Evolutionary conservation across 1,140 invertebrate genomes (phyloP).

Genomic region (Trypoxylus dichotomus): DNA sequence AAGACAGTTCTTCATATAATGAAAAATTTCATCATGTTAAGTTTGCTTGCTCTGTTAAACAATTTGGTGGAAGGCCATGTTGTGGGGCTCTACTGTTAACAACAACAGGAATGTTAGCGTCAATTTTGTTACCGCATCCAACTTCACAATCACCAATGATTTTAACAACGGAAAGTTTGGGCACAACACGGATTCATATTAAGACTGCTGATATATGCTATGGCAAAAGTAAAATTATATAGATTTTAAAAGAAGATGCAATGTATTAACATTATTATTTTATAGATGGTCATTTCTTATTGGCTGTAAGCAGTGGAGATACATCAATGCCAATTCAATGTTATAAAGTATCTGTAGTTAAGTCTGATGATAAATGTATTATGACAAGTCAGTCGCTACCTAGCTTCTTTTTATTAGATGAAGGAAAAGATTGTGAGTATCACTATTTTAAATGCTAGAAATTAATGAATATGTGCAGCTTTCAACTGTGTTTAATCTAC

Average conservation of each 20-base stretch:
- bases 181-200: slow-evolving; percentile 71
- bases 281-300: slow-evolving; percentile 75
- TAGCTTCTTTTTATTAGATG: slow-evolving; percentile 77
- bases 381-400: slow-evolving; percentile 75
- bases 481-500: too few relatives aligned
- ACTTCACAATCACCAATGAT: slow-evolving; percentile 50
- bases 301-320: slow-evolving; percentile 74
- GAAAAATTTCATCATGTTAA: slow-evolving; percentile 82
- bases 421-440: slow-evolving; percentile 56
- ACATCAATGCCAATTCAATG: slow-evolving; percentile 73
- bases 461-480: too few relatives aligned
- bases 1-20: slow-evolving; percentile 76
- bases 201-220: slow-evolving; percentile 75
- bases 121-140: slow-evolving; percentile 61
- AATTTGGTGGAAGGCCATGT: slow-evolving; percentile 81
- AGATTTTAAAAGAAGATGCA: background rate
- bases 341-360: slow-evolving; percentile 67
- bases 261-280: slow-evolving; percentile 31
- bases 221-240: slow-evolving; percentile 63
- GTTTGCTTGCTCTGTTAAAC: slow-evolving; percentile 78
- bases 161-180: slow-evolving; percentile 69
- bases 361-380: slow-evolving; percentile 55
- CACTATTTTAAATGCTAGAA: too few relatives aligned
- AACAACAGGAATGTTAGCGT: slow-evolving; percentile 79
- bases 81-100: slow-evolving; percentile 83